phyloP scores from a whole-genome alignment of 2,113 vertebrate species.

The Cheirogaleus medius region DNA sequence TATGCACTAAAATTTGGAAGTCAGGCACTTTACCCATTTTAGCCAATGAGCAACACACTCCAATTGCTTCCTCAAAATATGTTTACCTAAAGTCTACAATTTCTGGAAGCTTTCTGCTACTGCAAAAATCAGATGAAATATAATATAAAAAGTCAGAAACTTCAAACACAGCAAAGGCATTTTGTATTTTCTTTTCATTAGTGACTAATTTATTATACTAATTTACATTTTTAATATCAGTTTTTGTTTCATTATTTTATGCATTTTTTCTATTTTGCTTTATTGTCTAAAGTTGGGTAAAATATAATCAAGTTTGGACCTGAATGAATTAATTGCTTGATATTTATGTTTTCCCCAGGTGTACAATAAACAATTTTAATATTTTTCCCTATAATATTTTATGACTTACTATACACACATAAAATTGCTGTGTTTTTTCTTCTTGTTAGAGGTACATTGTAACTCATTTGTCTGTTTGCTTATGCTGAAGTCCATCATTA shows the following conservation, averaged over 20 bases:
- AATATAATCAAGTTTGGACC: not conserved
- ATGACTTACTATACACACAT: not conserved
- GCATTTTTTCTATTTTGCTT: not conserved
- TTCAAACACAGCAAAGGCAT: not conserved
- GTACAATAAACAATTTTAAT: not conserved
- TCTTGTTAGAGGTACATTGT: not conserved
- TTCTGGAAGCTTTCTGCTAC: not conserved
- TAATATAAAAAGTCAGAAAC: not conserved
- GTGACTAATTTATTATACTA: not conserved
- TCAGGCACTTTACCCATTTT: not conserved
- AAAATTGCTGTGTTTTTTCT: not conserved
- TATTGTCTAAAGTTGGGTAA: not conserved
- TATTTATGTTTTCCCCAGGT: not conserved
- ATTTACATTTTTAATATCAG: not conserved
- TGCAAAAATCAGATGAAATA: not conserved
- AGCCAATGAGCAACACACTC: not conserved
- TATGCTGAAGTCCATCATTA: not conserved
- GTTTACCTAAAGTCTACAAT: not conserved
- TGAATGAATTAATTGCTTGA: not conserved
- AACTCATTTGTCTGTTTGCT: not conserved
- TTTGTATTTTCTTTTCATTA: not conserved
- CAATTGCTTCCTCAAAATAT: not conserved
- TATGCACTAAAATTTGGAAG: not conserved
- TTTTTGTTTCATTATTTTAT: not conserved
- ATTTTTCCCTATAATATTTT: not conserved